Evolutionary conservation across 1,140 invertebrate species (phyloP), one percentile per base, ranked within the genome.

Genomic region (Penaeus indicus): DNA sequence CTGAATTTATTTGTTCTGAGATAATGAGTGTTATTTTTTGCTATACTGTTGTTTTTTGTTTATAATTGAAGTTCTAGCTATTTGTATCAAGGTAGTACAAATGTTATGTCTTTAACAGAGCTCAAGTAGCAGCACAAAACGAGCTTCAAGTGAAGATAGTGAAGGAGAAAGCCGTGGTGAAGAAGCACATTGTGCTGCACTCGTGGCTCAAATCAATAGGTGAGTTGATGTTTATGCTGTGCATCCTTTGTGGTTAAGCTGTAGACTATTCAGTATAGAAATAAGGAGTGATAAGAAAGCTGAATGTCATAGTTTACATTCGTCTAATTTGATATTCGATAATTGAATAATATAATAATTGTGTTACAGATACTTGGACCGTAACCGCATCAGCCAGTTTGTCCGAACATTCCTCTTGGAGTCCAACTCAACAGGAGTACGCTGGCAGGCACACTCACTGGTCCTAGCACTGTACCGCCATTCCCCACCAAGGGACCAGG

Each of bases 371-470:
- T 91, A 89, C 80, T 75, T 89, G 47, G 91, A 90, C 75, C 89
- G 85, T 16, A 85, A 88, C 47, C 89, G 90, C 18, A 85, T 92
- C 4, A 91, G 95, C 4, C 95, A 96, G 92, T 99, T 99, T 91
- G 95, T 99, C 22, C 95, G 96, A 89, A 96, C 96, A 1, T 99
- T 99, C 93, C 93, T 99, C 21, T 93, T 99, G 72, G 98, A 99
- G 93, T 98, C 97, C 0, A 99, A 99, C 92, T 96, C 96, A 11
- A 97, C 97, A 0, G 96, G 96, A 82, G 96, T 99, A 8, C 95
- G 98, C 88, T 99, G 98, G 98, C 97, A 99, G 93, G 97, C 97
- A 0, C 98, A 99, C 93, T 95, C 96, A 0, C 93, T 98, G 8
- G 94, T 97, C 27, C 94, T 97, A n/a, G 95, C 97, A 11, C 95